phyloP scores from a whole-genome alignment of 64 coral and sea anemone species.

The Anthopleura sola region DNA sequence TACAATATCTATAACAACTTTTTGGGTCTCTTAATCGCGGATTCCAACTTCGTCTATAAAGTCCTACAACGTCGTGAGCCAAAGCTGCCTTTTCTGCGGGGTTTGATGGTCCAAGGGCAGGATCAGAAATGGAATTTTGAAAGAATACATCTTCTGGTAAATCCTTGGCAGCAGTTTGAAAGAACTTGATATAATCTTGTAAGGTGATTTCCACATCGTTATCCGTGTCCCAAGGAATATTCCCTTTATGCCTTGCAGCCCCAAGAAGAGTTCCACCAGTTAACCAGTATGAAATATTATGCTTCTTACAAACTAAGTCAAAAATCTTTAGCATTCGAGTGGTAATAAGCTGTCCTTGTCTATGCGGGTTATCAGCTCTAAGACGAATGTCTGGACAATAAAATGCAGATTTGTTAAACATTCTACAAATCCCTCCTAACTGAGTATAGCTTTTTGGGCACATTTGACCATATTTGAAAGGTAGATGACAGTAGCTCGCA shows the following conservation, averaged over 20 bases:
- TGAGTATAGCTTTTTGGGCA: conserved; percentile 7
- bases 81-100: background rate
- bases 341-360: conserved; percentile 7
- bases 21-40: conserved; percentile 41
- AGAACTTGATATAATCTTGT: conserved; percentile 33
- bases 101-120: background rate
- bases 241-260: conserved; percentile 22
- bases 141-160: conserved; percentile 31
- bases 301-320: conserved; percentile 43
- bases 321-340: conserved; percentile 26
- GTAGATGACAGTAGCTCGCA: background rate
- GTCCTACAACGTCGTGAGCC: conserved; percentile 5
- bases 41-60: conserved; percentile 32
- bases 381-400: conserved; percentile 38
- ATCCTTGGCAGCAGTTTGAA: conserved; percentile 29
- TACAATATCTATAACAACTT: conserved; percentile 46
- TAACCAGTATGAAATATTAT: conserved; percentile 37
- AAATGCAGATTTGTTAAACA: background rate
- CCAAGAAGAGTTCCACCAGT: conserved; percentile 25
- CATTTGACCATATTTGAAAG: conserved; percentile 15
- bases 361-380: background rate
- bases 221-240: conserved; percentile 34
- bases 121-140: conserved; percentile 29
- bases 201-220: conserved; percentile 35
- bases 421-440: background rate